Percentiles rank a stretch among this genome's conserved stretches.
phyloP scores from a whole-genome alignment of 2,888 invertebrate genomes.

The Sarcophaga subvicina region DNA sequence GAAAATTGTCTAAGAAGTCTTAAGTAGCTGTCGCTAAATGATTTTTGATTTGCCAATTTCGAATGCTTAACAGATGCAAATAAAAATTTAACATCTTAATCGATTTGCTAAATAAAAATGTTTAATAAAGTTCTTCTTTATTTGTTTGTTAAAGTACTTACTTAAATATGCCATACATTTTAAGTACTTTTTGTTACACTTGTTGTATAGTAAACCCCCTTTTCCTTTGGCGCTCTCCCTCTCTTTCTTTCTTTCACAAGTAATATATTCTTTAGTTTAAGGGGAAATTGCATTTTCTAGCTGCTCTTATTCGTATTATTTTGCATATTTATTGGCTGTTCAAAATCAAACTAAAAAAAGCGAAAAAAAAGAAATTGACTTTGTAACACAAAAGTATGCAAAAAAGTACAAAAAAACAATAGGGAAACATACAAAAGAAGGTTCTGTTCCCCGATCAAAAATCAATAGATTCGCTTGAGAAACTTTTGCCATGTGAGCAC shows the following conservation, averaged over 20 bases:
- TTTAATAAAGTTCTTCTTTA: too few species aligned
- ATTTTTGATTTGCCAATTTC: too few species aligned
- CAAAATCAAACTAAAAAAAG: too few species aligned
- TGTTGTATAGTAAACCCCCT: background rate
- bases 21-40: too few species aligned
- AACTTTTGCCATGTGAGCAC: constrained; percentile 15
- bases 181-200: constrained; percentile 11
- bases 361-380: constrained; percentile 20
- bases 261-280: constrained; percentile 34
- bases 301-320: constrained; percentile 25
- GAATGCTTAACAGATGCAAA: too few species aligned
- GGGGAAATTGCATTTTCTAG: constrained; percentile 51
- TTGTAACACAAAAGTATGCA: background rate
- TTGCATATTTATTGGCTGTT: constrained; percentile 57
- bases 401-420: too few species aligned
- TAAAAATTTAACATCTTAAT: too few species aligned
- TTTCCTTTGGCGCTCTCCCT: too few species aligned
- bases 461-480: constrained; percentile 44
- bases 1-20: too few species aligned
- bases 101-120: too few species aligned
- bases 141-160: background rate
- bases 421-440: background rate
- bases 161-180: constrained; percentile 17
- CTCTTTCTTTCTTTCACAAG: too few species aligned
- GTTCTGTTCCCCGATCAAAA: constrained; percentile 43